Conservation (phyloP, 2,113 vertebrate species). For the Struthio camelus region DNA sequence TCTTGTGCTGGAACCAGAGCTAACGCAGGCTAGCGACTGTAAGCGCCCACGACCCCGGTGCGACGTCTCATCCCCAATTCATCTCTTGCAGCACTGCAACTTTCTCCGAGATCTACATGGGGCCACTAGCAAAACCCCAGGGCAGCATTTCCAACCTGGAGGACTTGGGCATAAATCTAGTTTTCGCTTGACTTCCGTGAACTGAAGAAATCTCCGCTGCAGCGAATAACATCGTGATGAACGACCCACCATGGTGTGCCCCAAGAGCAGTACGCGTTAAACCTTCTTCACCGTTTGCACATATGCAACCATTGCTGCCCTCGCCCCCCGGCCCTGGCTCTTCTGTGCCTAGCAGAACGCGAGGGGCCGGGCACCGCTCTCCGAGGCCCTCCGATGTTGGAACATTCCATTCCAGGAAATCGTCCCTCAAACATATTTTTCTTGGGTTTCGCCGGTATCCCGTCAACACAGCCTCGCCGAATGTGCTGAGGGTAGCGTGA, state of each 20-base stretch:
- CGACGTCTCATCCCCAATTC: background rate
- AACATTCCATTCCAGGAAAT: background rate
- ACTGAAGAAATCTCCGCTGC: background rate
- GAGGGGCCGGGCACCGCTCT: background rate
- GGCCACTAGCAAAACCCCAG: background rate
- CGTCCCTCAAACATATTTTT: background rate
- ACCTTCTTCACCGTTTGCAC: background rate
- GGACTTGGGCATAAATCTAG: background rate
- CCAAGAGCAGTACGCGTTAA: background rate
- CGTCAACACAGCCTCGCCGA: background rate
- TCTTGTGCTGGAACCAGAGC: background rate
- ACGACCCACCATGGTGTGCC: accelerated
- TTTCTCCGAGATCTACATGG: background rate
- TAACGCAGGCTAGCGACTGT: background rate
- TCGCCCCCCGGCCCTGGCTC: background rate
- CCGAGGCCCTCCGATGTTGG: background rate
- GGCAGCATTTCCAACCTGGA: accelerated
- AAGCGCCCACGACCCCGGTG: background rate
- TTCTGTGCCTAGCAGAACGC: background rate
- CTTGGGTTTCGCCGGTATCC: background rate
- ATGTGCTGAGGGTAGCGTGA: background rate
- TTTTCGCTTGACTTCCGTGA: background rate
- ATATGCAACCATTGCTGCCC: background rate
- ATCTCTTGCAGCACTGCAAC: no score
- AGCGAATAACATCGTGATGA: background rate